Percentiles rank a stretch among this genome's conserved stretches.
Conservation (phyloP, 2,888 invertebrate species). For the Meandrusa payeni region DNA sequence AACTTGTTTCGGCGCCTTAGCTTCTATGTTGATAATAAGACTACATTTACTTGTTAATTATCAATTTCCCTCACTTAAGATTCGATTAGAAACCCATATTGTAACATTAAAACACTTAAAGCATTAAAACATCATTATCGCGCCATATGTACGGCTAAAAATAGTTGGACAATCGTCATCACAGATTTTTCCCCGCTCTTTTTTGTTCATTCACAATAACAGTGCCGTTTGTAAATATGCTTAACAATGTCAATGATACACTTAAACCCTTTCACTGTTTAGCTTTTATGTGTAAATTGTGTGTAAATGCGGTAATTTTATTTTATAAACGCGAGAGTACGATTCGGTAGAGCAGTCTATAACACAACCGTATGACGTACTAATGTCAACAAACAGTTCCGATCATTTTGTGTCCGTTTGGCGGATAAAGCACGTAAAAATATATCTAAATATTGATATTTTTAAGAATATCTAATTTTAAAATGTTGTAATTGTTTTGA, state of each 20-base stretch:
- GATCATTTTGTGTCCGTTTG: slow-evolving; percentile 29
- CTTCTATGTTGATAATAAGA: slow-evolving; percentile 39
- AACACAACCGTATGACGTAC: slow-evolving; percentile 62
- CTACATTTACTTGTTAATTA: slow-evolving; percentile 22
- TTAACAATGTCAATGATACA: slow-evolving; percentile 40
- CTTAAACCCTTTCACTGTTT: slow-evolving; percentile 41
- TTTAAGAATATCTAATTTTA: not conserved
- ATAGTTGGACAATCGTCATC: slow-evolving; percentile 67
- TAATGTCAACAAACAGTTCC: slow-evolving; percentile 47
- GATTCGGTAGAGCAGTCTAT: slow-evolving; percentile 57
- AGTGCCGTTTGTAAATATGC: slow-evolving; percentile 36
- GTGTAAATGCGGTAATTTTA: slow-evolving; percentile 43
- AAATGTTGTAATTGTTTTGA: slow-evolving; percentile 1
- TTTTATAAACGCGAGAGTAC: slow-evolving; percentile 52
- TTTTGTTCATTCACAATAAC: slow-evolving; percentile 55
- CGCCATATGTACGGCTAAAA: slow-evolving; percentile 63
- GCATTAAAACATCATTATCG: slow-evolving; percentile 49
- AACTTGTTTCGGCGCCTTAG: slow-evolving; percentile 69
- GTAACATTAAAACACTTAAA: slow-evolving; percentile 30
- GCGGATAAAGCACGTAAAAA: slow-evolving; percentile 13
- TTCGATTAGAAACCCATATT: slow-evolving; percentile 2
- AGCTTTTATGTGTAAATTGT: slow-evolving; percentile 38
- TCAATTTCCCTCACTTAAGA: slow-evolving; percentile 11
- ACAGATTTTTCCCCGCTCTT: slow-evolving; percentile 70
- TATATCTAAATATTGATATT: not conserved